phyloP scores from a whole-genome alignment of 2,113 vertebrate species.

The Pluvialis apricaria region DNA sequence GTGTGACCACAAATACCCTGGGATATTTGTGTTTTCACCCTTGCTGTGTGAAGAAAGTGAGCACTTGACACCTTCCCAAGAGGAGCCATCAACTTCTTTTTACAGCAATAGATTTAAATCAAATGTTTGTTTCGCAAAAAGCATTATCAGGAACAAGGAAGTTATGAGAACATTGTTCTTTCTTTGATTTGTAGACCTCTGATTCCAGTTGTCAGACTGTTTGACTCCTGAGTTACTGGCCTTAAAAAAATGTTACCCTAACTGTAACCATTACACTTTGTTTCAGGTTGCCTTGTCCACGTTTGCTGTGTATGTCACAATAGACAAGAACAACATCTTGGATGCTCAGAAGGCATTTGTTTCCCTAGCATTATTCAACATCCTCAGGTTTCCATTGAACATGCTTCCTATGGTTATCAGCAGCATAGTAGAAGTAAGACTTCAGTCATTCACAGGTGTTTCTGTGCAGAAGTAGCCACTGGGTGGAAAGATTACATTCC shows the following conservation, averaged over 20 bases:
- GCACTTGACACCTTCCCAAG: neutral
- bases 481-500: neutral
- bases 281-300: conserved; percentile 82
- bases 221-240: neutral
- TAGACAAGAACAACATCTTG: conserved; percentile 76
- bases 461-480: neutral
- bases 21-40: neutral
- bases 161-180: neutral
- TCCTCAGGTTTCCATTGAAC: conserved; percentile 91
- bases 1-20: neutral
- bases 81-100: neutral
- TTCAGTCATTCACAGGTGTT: neutral
- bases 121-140: neutral
- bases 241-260: neutral
- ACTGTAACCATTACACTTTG: neutral
- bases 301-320: conserved; percentile 82
- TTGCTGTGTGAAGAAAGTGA: neutral
- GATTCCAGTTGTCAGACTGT: neutral
- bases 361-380: conserved; percentile 92
- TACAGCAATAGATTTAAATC: neutral
- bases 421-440: conserved; percentile 87
- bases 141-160: neutral
- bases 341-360: conserved; percentile 94
- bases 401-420: conserved; percentile 98
- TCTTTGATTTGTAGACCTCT: neutral